Evolutionary conservation across 2,113 vertebrate species (phyloP), one percentile per base, ranked within the genome.

Genomic region (Urocolius indicus): DNA sequence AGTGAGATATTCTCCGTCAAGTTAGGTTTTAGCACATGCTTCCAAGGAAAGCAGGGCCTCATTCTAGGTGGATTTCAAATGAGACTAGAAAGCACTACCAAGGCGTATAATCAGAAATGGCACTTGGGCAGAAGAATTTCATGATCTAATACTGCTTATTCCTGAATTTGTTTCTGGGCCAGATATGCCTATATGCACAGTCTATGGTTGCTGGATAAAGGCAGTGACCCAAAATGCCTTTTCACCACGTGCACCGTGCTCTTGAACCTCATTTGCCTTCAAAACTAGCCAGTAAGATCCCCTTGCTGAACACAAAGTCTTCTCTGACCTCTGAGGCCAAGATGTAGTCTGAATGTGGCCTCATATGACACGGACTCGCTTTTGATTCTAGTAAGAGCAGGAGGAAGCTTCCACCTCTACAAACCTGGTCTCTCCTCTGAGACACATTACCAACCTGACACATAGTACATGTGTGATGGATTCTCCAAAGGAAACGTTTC

Each of bases 391-490:
- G 69, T 48, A 38, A 79, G 58, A 3, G 3, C 27, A 77, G 48
- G 12, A 63, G 20, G 52, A 89, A 81, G 52, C 20, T 13, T 8
- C 15, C 41, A 61, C 30, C 65, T 71, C 45, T 66, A 43, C 9
- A 49, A 94, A 87, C 16, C 5, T 27, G 34, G 52, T 63, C n/a
- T 75, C 27, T 81, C 72, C 86, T 87, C 52, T 27, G 36, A 78
- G 66, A 59, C 3, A 2, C 6, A 5, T 61, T 84, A 87, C 71
- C 81, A 81, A 32, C 30, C 45, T 61, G 63, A 77, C 57, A 75
- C 15, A 52, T 7, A 57, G 13, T 5, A 62, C 3, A 0, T 0
- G 0, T 5, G 5, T 22, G 27, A 58, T 4, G 21, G 51, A 62
- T 51, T 76, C 63, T 48, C 3, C 1, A 49, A 79, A 73, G 26